Evolutionary conservation across 2,888 invertebrate species (phyloP).

Genomic region (Allygus modestus): DNA sequence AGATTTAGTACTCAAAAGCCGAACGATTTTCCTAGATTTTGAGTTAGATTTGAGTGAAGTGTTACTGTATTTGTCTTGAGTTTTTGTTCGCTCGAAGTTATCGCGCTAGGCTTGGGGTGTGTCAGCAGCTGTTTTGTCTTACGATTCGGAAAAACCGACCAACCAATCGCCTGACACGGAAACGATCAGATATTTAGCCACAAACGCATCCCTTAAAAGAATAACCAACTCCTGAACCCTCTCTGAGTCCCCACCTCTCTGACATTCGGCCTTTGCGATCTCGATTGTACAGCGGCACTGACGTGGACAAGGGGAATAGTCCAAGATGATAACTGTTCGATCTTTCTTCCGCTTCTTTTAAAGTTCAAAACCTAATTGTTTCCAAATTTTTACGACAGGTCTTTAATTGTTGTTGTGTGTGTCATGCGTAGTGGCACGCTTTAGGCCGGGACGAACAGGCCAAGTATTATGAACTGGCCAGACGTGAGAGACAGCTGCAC

Average conservation of each 20-base stretch:
- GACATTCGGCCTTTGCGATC: slow-evolving; percentile 33
- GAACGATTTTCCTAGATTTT: slow-evolving; percentile 1
- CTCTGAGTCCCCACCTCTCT: slow-evolving; percentile 15
- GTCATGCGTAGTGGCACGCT: slow-evolving; percentile 94
- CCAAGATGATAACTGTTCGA: slow-evolving; percentile 53
- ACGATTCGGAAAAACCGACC: slow-evolving; percentile 50
- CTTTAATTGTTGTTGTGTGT: slow-evolving; percentile 31
- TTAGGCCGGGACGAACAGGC: slow-evolving; percentile 99
- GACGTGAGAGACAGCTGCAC: slow-evolving; percentile 98
- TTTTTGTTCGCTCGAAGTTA: slow-evolving; percentile 4
- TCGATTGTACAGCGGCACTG: slow-evolving; percentile 34
- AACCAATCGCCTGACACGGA: slow-evolving; percentile 61
- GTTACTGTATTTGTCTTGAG: slow-evolving; percentile 24
- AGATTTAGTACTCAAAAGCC: slow-evolving; percentile 10
- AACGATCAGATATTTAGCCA: slow-evolving; percentile 56
- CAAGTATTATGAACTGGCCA: slow-evolving; percentile 99
- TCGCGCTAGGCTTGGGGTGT: slow-evolving; percentile 58
- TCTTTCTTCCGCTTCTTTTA: slow-evolving; percentile 65
- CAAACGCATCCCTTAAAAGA: slow-evolving; percentile 65
- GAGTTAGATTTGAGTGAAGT: slow-evolving; percentile 10
- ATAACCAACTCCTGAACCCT: slow-evolving; percentile 37
- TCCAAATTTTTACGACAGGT: slow-evolving; percentile 22
- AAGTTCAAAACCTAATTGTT: not conserved
- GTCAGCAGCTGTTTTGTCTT: slow-evolving; percentile 54
- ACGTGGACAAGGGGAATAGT: slow-evolving; percentile 33